These are phyloP conservation scores for Apodemia hepburni DNA, from an alignment of 2,888 invertebrate species.

Conservation along the genomic window DNA sequence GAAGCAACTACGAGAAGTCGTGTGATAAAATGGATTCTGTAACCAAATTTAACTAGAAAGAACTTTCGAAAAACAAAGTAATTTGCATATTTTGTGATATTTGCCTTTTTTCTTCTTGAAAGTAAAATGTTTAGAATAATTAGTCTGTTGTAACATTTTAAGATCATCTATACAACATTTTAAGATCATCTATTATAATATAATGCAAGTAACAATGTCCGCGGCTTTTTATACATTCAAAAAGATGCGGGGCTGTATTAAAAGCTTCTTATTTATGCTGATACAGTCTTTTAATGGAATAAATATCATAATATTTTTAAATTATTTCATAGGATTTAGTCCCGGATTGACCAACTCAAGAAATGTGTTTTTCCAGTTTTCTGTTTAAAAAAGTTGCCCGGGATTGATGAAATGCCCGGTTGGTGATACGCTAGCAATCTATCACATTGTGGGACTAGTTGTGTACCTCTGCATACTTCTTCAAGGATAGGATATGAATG, in stretches of 20 bases:
- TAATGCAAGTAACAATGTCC: too few species aligned
- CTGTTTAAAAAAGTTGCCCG: too few species aligned
- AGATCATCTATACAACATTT: background rate
- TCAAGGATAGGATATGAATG: too few species aligned
- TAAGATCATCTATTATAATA: background rate
- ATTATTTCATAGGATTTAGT: too few species aligned
- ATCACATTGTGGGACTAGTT: too few species aligned
- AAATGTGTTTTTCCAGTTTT: too few species aligned
- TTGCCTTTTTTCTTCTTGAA: slow-evolving; percentile 26
- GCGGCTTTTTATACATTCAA: background rate
- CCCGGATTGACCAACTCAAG: too few species aligned
- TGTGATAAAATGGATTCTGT: slow-evolving; percentile 58
- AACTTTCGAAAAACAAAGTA: slow-evolving; percentile 42
- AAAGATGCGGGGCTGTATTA: background rate
- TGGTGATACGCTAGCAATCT: too few species aligned
- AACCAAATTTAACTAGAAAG: slow-evolving; percentile 51
- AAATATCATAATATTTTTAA: too few species aligned
- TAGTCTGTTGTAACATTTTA: background rate
- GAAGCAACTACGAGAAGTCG: slow-evolving; percentile 67
- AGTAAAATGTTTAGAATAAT: background rate
- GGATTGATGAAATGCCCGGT: too few species aligned
- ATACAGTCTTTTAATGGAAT: too few species aligned
- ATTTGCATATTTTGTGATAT: slow-evolving; percentile 38
- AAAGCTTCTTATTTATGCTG: background rate
- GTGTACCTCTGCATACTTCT: too few species aligned